Evolutionary conservation across 2,888 invertebrate genomes (phyloP), one percentile per base, ranked within the genome.

Genomic region (Dorcus hopei): DNA sequence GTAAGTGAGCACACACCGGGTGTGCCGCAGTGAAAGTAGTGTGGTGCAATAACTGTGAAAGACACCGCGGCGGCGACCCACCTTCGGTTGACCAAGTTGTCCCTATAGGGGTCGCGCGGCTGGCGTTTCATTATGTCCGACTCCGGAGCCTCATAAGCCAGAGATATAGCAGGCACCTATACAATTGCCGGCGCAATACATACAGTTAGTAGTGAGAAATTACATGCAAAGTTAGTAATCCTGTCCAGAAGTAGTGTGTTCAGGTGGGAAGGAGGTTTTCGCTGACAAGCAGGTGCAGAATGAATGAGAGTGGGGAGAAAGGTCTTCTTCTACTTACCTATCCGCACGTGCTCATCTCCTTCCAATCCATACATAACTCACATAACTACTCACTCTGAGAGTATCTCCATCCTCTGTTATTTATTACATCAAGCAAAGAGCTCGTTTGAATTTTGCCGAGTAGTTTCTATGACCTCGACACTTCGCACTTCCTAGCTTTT

Each of bases 41-140:
- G 76, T 74, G 72, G 76, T 77, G 77, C 75, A 71, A 74, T 70
- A 77, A 72, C 74, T 73, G 53, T 49, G 43, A 38, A 52, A 56
- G 49, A 55, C 60, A 57, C 56, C 57, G 54, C 68, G 58, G 68
- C 69, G 68, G 72, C 75, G 78, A 84, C 87, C 86, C 85, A 95
- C 94, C 97, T 95, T 90, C 93, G 93, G 87, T 97, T 97, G 82
- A 97, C 96, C 86, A 97, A 91, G 88, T 96, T 96, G 89, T 97
- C 97, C 84, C 91, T 91, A 86, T 93, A 90, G 80, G 96, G 95
- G 87, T 96, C 91, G 86, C 96, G 90, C 79, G 96, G 96, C 87
- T 93, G 92, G 81, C 96, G 90, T 90, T 96, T 96, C 96, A 96
- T 96, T 85, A 96, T 97, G 89, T 96, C 96, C 81, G 93, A 94